These are phyloP conservation scores for Dryobota labecula DNA, from an alignment of 2,888 invertebrate genomes.

Conservation along the genomic window DNA sequence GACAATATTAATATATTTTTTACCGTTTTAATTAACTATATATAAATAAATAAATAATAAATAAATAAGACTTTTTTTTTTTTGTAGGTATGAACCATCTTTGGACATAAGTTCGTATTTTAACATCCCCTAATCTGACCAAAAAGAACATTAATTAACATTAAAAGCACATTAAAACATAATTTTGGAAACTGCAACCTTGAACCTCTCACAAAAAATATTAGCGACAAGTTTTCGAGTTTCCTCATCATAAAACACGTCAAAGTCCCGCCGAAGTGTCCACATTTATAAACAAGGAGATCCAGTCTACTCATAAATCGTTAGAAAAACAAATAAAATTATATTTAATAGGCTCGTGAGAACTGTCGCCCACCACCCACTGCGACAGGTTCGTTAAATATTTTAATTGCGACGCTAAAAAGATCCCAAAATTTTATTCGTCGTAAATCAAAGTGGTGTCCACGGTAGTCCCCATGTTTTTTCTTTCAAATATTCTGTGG, in stretches of 20 bases:
- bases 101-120: background rate
- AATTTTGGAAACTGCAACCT: slow-evolving; percentile 15
- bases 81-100: background rate
- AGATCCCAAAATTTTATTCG: slow-evolving; percentile 85
- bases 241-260: slow-evolving; percentile 74
- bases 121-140: background rate
- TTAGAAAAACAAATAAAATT: slow-evolving; percentile 87
- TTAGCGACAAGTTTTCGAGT: slow-evolving; percentile 67
- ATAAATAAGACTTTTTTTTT: slow-evolving; percentile 3
- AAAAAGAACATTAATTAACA: slow-evolving; percentile 2
- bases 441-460: slow-evolving; percentile 87
- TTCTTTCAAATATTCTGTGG: slow-evolving; percentile 50
- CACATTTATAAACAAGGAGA: slow-evolving; percentile 76
- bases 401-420: slow-evolving; percentile 90
- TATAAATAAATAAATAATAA: too few relatives aligned
- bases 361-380: slow-evolving; percentile 90
- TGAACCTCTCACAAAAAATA: slow-evolving; percentile 29
- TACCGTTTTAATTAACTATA: too few relatives aligned
- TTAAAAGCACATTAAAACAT: background rate
- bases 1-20: too few relatives aligned
- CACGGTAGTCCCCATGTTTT: slow-evolving; percentile 80
- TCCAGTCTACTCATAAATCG: slow-evolving; percentile 76
- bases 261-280: slow-evolving; percentile 70
- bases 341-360: slow-evolving; percentile 90
- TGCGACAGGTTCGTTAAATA: slow-evolving; percentile 87